Conservation (phyloP, 2,113 vertebrate species). For the Tenebrosternarchus preto region DNA sequence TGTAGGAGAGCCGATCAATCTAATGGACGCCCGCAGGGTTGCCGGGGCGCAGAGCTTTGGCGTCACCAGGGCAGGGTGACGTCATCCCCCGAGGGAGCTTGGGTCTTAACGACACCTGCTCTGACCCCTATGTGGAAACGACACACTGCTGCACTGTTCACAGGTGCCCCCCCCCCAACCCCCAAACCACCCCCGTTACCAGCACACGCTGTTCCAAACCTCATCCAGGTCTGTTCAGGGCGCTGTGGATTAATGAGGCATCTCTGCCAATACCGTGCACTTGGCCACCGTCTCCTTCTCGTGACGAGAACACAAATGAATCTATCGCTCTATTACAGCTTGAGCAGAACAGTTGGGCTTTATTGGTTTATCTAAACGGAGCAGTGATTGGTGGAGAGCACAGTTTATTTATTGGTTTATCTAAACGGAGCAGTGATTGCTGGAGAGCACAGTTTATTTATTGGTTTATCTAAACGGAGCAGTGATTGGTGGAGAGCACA, state of each 20-base stretch:
- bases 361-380: no score
- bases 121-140: slow-evolving; percentile 9
- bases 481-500: no score
- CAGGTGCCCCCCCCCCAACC: not conserved
- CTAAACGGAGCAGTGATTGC: no score
- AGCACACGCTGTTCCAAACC: not conserved
- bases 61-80: slow-evolving; percentile 39
- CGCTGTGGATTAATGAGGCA: not conserved
- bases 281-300: not conserved
- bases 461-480: no score
- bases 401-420: no score
- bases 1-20: slow-evolving; percentile 40
- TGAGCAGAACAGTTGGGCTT: not conserved
- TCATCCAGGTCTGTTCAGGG: not conserved
- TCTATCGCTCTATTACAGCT: not conserved
- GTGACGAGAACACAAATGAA: not conserved
- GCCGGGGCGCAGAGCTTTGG: slow-evolving; percentile 3
- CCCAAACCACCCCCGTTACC: no score
- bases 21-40: slow-evolving; percentile 58
- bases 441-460: no score
- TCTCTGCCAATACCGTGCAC: not conserved
- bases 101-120: slow-evolving; percentile 13
- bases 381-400: no score
- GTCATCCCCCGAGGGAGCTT: not conserved
- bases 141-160: not conserved